A percentile compares a stretch with the other conserved stretches of the same genome.
Evolutionary conservation across 1,140 invertebrate species (phyloP).

Genomic region (Leptopilina boulardi): DNA sequence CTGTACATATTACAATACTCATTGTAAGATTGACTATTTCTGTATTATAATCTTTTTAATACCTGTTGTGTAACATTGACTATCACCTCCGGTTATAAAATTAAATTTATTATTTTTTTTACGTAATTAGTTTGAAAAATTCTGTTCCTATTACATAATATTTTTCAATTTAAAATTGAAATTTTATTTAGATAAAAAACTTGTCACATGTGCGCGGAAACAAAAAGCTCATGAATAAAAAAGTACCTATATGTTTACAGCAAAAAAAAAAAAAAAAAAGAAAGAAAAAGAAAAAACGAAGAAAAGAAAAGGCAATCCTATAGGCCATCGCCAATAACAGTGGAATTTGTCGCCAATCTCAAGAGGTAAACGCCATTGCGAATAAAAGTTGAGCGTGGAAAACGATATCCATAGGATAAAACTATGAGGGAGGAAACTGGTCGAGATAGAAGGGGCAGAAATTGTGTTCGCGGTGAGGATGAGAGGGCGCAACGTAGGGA

Average conservation of each 20-base stretch:
- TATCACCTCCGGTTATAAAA: too few species aligned
- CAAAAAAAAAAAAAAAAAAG: neutral
- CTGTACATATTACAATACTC: too few species aligned
- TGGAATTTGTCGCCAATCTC: slow-evolving; percentile 29
- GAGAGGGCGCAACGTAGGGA: slow-evolving; percentile 38
- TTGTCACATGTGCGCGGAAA: too few species aligned
- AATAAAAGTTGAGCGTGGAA: slow-evolving; percentile 35
- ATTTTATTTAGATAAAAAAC: too few species aligned
- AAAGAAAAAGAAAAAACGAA: neutral
- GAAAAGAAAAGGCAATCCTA: neutral
- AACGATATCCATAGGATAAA: slow-evolving; percentile 44
- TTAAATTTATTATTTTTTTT: too few species aligned
- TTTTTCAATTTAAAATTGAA: too few species aligned
- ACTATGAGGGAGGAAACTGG: slow-evolving; percentile 21
- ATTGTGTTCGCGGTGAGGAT: slow-evolving; percentile 34
- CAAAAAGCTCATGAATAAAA: neutral
- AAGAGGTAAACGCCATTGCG: slow-evolving; percentile 24
- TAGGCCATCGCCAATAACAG: slow-evolving; percentile 16
- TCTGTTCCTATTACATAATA: too few species aligned
- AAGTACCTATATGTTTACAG: neutral
- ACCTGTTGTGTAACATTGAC: too few species aligned
- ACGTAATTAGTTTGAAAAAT: too few species aligned
- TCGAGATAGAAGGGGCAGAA: slow-evolving; percentile 32
- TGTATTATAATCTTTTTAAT: too few species aligned
- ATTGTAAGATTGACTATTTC: too few species aligned